These are phyloP conservation scores for Phaenicophaeus curvirostris DNA, from an alignment of 2,797 vertebrate species.

Conservation along the genomic window DNA sequence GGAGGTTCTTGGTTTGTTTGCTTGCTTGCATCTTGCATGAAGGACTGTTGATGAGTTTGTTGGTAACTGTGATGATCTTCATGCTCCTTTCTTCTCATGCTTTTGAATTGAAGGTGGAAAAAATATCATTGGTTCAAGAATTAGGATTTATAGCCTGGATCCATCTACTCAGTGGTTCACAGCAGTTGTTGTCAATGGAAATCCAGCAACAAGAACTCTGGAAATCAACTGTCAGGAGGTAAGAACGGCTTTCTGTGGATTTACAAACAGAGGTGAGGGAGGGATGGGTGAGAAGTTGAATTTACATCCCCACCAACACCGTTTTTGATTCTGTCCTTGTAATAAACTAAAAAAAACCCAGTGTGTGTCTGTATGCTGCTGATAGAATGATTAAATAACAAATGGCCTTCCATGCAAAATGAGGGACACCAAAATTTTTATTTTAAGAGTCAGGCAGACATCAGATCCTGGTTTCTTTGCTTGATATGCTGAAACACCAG, in stretches of 20 bases:
- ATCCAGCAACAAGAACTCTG: constrained; percentile 75
- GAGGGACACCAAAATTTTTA: neutral
- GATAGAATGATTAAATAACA: neutral
- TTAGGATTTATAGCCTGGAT: constrained; percentile 82
- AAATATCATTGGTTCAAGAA: constrained; percentile 80
- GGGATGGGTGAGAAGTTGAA: neutral
- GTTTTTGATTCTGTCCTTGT: neutral
- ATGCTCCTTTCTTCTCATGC: neutral
- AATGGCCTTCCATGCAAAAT: neutral
- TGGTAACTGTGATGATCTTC: neutral
- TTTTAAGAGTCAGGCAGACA: neutral
- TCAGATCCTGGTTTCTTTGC: neutral
- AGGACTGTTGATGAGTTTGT: neutral
- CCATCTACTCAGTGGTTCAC: constrained; percentile 82
- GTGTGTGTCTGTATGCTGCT: neutral
- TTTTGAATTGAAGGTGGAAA: constrained; percentile 71
- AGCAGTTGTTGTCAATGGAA: constrained; percentile 78
- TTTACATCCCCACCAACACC: neutral
- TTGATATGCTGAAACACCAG: neutral
- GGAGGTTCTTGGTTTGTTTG: neutral
- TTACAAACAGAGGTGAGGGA: neutral
- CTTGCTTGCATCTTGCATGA: neutral
- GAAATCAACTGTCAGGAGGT: constrained; percentile 83
- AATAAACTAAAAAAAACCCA: neutral
- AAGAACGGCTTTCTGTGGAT: neutral